Evolutionary conservation across 2,113 vertebrate genomes (phyloP).

Genomic region (Maccullochella peelii): DNA sequence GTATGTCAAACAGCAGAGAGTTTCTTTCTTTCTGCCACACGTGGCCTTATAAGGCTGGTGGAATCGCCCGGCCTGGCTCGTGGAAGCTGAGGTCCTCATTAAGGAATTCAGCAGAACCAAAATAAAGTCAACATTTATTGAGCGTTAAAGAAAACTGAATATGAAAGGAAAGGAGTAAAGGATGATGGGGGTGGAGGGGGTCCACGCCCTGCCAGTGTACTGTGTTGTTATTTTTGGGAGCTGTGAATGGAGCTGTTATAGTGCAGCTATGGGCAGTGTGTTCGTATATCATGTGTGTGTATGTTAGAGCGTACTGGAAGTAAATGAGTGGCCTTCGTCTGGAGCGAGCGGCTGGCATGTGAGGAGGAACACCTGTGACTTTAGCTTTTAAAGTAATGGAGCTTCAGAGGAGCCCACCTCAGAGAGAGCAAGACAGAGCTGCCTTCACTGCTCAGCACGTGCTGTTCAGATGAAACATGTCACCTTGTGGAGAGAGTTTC

Average conservation of each 20-base stretch:
- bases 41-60: slow-evolving; percentile 29
- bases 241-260: slow-evolving; percentile 65
- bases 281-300: slow-evolving; percentile 15
- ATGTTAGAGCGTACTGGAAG: background rate
- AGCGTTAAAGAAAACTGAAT: slow-evolving; percentile 65
- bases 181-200: slow-evolving; percentile 32
- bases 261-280: slow-evolving; percentile 25
- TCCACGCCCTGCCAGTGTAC: slow-evolving; percentile 19
- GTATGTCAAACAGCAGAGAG: background rate
- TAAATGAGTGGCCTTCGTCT: slow-evolving; percentile 9
- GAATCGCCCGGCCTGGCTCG: slow-evolving; percentile 1
- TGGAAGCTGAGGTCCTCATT: slow-evolving; percentile 35
- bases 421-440: background rate
- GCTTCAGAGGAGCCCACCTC: slow-evolving; percentile 24
- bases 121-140: slow-evolving; percentile 78
- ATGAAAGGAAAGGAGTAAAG: slow-evolving; percentile 56
- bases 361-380: slow-evolving; percentile 53
- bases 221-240: slow-evolving; percentile 59
- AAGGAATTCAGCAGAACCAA: slow-evolving; percentile 69
- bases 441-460: slow-evolving; percentile 20
- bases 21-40: slow-evolving; percentile 20
- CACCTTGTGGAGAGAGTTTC: background rate
- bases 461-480: slow-evolving; percentile 24
- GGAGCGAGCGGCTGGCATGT: slow-evolving; percentile 16
- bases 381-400: background rate